Base-by-base conservation (phyloP, 2,113 vertebrate species). In the Thymallus thymallus region DNA sequence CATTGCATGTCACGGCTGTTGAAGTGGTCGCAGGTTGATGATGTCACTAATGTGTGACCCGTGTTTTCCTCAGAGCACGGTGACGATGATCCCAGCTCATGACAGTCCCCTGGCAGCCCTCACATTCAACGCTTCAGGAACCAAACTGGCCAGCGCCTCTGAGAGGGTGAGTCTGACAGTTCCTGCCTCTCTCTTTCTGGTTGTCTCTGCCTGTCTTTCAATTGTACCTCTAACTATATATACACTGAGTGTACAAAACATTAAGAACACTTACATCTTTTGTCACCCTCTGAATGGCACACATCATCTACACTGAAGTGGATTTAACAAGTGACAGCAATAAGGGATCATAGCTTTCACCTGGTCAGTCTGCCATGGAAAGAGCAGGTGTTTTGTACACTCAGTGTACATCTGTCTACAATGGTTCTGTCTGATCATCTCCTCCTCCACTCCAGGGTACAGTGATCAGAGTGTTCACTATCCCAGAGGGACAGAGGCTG, bases 381-480 rank as follows among this genome's bases (percentile, higher is more conserved):
- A 41, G 35, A 41, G 35, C 35, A 41, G 35, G 10, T 41, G 35
- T 41, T 41, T 41, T 41, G 35, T 41, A 9, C 2, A 41, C 35
- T 41, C 35, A 41, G 35, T 41, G 35, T 41, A 41, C 9, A 41
- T 41, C 69, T 18, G 24, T 32, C 58, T 45, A 3, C 12, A 30
- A 45, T 4, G 4, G 48, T n/a, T 61, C 55, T 69, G 23, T 29
- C 35, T 46, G 14, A 0, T 26, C 45, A 13, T 22, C 22, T 46
- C 30, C 16, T 22, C 18, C 32, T 48, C 55, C 30, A 76, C 65
- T 3, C 24, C 91, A 98, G 97, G 97, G 97, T 73, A 98, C 97
- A 0, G 97, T 98, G 72, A 97, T 98, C 83, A 94, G 97, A 77
- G 97, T 98, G 32, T 98, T 98, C 92, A 94, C 94, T 29, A 76